Base-by-base conservation (phyloP, 2,888 invertebrate species). In the Drosophila paranaensis region DNA sequence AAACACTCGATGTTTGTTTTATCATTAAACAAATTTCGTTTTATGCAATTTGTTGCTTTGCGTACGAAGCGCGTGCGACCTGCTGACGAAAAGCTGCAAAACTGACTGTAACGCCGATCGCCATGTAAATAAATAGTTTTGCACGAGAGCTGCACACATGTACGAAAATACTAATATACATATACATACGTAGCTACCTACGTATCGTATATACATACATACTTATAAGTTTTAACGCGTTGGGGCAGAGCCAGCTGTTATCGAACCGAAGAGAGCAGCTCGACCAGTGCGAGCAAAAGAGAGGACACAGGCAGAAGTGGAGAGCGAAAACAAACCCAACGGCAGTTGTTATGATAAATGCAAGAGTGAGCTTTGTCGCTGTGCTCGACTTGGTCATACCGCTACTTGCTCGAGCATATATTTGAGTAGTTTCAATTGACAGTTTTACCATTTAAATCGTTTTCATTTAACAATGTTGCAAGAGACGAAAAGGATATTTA, bases 91-190 rank as follows among this genome's bases (percentile, higher is more conserved):
- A 58, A 56, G 64, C 62, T 56, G 37, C 75, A 62, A 65, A 68
- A 56, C 64, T 70, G 84, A 87, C 74, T 84, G 70, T 73, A 82
- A 72, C 58, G 58, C 48, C 67, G 84, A 69, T 72, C 88, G 60
- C 65, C 72, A 76, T 79, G 74, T 81, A 84, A 81, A 79, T 87
- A 87, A 82, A 82, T 82, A 87, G 78, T 78, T 82, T 67, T 73
- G 54, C 27, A 40, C 39, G 39, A 53, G 27, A 40, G 54, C 27
- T 45, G n/a, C 51, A 45, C 40, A 46, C 27, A 62, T 33, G 27
- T 39, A 50, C 16, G 40, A 9, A 45, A 11, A 50, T 9, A 53
- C n/a, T 20, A 20, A 20, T 20, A 30, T 10, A 55, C 45, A 37
- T 3, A 50, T 11, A 30, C 40, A 11, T 55, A 27, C 25, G 42